Base-by-base conservation (phyloP, 1,140 invertebrate species). In the Leptinotarsa texana region DNA sequence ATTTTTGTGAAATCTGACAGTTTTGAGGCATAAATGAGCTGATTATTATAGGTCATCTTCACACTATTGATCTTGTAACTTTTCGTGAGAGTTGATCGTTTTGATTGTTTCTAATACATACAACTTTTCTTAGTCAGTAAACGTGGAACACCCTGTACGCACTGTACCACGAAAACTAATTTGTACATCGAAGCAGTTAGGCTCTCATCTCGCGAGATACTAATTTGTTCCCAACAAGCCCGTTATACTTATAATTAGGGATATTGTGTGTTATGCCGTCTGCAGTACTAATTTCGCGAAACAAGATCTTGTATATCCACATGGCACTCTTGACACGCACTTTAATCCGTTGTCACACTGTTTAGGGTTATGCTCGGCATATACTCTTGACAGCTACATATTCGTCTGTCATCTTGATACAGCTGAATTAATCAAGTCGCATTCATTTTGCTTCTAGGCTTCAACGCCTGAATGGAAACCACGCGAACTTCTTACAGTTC, bases 191-290 rank as follows among this genome's bases (percentile, higher is more conserved):
- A 57, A 18, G n/a, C n/a, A 57, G 51, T 57, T 57, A 18, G 13
- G 6, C 51, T 17, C 51, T 57, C 51, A 18, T 57, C 15, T 57
- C n/a, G 51, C n/a, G 51, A 57, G 51, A 57, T 57, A 15, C 51
- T 57, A 57, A 57, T 57, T 57, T 57, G n/a, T n/a, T 57, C n/a
- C 51, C 51, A 57, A 18, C 51, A 57, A 57, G 51, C 51, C n/a
- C 13, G 51, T 57, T 57, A 57, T 57, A 57, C n/a, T 57, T 57
- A n/a, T 15, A 57, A 57, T 57, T 57, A 57, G 51, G n/a, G 6
- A 57, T 57, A 57, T 57, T 57, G 15, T 57, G 51, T 42, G 33
- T 42, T 42, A 42, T 42, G 33, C 33, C 33, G 33, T 42, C 33
- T 42, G 33, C 33, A 42, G 33, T 57, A 57, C 51, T 57, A 57